phyloP scores from a whole-genome alignment of 2,888 invertebrate genomes.

The Euplexia lucipara region DNA sequence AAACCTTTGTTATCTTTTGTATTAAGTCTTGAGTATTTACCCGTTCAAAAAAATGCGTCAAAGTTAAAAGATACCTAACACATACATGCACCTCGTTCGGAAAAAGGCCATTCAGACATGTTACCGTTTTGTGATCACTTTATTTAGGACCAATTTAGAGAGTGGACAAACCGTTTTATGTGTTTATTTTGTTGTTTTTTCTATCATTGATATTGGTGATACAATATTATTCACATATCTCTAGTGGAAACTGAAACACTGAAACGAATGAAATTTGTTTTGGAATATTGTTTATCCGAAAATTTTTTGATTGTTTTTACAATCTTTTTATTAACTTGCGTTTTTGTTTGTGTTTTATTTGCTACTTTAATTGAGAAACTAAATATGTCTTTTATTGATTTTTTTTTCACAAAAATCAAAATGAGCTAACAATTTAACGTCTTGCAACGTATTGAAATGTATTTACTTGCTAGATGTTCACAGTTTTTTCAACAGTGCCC shows the following conservation, averaged over 20 bases:
- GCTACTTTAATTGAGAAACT: too few species aligned
- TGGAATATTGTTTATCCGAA: not conserved
- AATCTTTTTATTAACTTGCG: too few species aligned
- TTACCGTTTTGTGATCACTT: constrained; percentile 15
- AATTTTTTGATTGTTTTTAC: too few species aligned
- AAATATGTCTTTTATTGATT: too few species aligned
- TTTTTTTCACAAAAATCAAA: too few species aligned
- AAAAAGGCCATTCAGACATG: constrained; percentile 4
- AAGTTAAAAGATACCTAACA: too few species aligned
- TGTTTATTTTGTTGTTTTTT: constrained; percentile 4
- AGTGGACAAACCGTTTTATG: constrained; percentile 33
- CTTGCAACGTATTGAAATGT: too few species aligned
- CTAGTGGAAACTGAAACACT: not conserved
- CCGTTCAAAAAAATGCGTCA: too few species aligned
- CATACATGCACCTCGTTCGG: not conserved
- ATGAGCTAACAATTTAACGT: too few species aligned
- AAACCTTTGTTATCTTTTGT: not conserved
- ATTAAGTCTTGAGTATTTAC: too few species aligned
- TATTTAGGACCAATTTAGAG: constrained; percentile 27
- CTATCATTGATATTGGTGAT: constrained; percentile 24
- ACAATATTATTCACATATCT: constrained; percentile 14
- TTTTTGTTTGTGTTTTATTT: too few species aligned
- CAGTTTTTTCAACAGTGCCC: constrained; percentile 32
- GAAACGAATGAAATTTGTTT: not conserved
- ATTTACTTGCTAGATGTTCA: constrained; percentile 23